These are phyloP conservation scores for Pandemis cinnamomeana DNA, from an alignment of 2,888 invertebrate species.

Conservation along the genomic window DNA sequence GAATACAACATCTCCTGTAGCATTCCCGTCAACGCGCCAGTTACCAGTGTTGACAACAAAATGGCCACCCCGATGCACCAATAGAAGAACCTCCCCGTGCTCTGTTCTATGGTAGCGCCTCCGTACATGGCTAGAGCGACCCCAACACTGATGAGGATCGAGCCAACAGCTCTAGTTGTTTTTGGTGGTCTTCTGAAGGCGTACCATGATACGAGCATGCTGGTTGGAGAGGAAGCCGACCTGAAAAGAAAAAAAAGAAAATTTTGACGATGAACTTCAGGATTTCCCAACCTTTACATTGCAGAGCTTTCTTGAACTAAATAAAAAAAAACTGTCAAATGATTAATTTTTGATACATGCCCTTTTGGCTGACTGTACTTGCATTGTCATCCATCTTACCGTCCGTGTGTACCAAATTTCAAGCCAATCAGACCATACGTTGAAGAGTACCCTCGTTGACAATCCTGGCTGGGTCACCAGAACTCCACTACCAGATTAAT, in stretches of 20 bases:
- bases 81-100: constrained; percentile 63
- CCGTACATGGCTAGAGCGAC: constrained; percentile 75
- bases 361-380: no score
- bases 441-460: no score
- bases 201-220: constrained; percentile 75
- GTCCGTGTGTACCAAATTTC: no score
- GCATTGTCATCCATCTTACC: no score
- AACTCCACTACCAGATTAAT: no score
- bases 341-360: no score
- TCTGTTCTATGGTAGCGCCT: constrained; percentile 67
- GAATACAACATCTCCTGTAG: constrained; percentile 75
- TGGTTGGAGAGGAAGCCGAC: constrained; percentile 77
- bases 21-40: constrained; percentile 75
- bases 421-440: no score
- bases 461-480: no score
- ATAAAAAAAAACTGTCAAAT: no score
- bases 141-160: constrained; percentile 70
- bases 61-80: constrained; percentile 76
- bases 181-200: constrained; percentile 67
- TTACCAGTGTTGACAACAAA: constrained; percentile 65
- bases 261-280: no score
- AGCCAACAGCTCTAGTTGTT: constrained; percentile 67
- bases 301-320: no score
- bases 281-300: no score
- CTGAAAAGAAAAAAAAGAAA: constrained; percentile 55